Evolutionary conservation across 2,797 vertebrate species (phyloP).

Genomic region (Chelmon rostratus): DNA sequence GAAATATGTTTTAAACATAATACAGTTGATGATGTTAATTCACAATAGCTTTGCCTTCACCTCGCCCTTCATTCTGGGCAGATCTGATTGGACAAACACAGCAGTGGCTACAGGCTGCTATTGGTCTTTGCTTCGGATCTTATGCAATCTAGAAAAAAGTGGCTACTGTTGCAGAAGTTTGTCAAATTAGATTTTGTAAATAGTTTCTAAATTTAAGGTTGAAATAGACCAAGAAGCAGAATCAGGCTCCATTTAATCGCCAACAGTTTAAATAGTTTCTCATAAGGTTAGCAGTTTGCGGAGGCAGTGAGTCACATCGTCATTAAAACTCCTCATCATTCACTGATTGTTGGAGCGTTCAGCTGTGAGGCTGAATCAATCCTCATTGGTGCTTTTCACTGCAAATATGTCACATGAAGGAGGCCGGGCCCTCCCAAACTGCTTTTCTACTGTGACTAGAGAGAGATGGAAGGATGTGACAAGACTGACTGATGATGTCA

Average conservation of each 20-base stretch:
- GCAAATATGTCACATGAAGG: neutral
- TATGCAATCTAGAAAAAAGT: neutral
- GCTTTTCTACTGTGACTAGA: neutral
- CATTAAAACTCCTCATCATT: constrained; percentile 7
- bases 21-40: too few species aligned
- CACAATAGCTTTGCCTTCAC: too few species aligned
- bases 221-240: neutral
- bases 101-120: too few species aligned
- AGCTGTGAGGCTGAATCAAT: constrained; percentile 4
- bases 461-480: constrained; percentile 6
- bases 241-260: neutral
- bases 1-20: too few species aligned
- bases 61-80: too few species aligned
- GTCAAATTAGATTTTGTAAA: neutral
- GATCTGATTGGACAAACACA: too few species aligned
- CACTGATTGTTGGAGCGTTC: neutral
- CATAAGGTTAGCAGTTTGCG: neutral
- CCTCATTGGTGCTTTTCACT: constrained; percentile 1
- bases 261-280: neutral
- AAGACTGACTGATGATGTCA: neutral
- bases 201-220: neutral
- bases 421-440: neutral
- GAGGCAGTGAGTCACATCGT: neutral
- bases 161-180: neutral
- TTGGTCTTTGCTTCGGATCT: neutral